Percentiles rank a stretch among this genome's conserved stretches.
These are phyloP conservation scores for Herpailurus yagouaroundi DNA, from an alignment of 2,113 vertebrate genomes.

Conservation along the genomic window DNA sequence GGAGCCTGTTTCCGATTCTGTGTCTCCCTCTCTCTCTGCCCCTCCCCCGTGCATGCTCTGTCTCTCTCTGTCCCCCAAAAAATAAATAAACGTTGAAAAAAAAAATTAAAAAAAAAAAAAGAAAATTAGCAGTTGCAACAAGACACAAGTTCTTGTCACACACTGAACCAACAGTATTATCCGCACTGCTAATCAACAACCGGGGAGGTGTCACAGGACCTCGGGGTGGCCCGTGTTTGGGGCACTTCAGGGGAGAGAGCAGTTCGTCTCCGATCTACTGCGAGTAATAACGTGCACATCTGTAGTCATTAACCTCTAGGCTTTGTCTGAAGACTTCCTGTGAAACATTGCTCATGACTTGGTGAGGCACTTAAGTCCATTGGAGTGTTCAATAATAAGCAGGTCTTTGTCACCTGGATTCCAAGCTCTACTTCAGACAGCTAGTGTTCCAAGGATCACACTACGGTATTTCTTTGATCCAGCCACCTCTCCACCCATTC, in stretches of 20 bases:
- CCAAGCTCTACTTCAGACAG: background rate
- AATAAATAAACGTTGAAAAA: too few species aligned
- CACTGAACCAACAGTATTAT: background rate
- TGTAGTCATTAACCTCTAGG: background rate
- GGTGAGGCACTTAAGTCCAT: background rate
- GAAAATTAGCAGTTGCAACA: constrained; percentile 16
- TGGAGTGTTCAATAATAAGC: background rate
- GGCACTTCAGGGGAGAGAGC: background rate
- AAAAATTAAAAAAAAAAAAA: too few species aligned
- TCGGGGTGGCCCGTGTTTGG: background rate
- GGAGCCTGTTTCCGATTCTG: too few species aligned
- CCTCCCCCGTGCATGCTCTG: too few species aligned
- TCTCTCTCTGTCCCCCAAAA: too few species aligned
- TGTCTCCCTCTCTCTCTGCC: too few species aligned
- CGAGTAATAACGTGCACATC: background rate
- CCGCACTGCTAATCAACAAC: background rate
- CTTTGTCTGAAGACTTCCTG: background rate
- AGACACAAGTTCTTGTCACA: background rate
- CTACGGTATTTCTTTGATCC: background rate
- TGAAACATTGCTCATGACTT: background rate
- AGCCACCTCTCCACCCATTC: background rate
- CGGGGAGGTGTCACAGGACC: background rate
- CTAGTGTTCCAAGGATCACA: background rate
- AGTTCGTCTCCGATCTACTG: background rate
- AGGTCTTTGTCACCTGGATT: constrained; percentile 15